phyloP scores from a whole-genome alignment of 2,797 vertebrate genomes.

The Streptopelia turtur region DNA sequence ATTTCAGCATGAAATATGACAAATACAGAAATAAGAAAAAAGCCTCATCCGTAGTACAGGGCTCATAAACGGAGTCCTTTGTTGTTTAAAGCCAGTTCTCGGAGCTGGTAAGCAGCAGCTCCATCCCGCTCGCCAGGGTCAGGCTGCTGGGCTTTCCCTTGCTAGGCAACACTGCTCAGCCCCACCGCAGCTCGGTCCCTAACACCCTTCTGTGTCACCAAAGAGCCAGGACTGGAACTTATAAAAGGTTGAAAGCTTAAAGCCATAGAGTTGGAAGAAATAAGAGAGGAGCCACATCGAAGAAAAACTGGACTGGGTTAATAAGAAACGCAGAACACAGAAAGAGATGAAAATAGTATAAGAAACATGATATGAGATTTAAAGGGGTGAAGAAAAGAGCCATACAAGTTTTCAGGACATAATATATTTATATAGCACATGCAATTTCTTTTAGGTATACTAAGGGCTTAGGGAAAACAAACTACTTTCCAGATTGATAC shows the following conservation, averaged over 20 bases:
- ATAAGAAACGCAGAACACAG: neutral
- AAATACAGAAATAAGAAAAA: neutral
- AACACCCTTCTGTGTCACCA: accelerated
- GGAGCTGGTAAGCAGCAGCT: too few species aligned
- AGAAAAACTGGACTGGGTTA: neutral
- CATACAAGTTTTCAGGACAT: neutral
- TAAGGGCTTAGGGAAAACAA: neutral
- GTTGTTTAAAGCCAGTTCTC: neutral
- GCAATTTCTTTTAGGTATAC: neutral
- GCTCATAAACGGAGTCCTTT: neutral
- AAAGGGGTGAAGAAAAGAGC: neutral
- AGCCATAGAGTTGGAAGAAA: neutral
- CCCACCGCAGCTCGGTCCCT: too few species aligned
- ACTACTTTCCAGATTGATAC: neutral
- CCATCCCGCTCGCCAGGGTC: accelerated
- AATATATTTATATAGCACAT: neutral
- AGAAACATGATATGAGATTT: neutral
- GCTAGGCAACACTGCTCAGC: accelerated
- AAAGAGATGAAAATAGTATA: neutral
- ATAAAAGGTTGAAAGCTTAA: neutral
- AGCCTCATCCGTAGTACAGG: neutral
- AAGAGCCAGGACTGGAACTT: neutral
- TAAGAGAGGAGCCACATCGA: neutral
- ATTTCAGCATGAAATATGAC: neutral
- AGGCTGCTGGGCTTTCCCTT: neutral